Percentiles rank a stretch among this genome's conserved stretches.
phyloP scores from a whole-genome alignment of 1,140 invertebrate species.

The Phenacoccus solenopsis region DNA sequence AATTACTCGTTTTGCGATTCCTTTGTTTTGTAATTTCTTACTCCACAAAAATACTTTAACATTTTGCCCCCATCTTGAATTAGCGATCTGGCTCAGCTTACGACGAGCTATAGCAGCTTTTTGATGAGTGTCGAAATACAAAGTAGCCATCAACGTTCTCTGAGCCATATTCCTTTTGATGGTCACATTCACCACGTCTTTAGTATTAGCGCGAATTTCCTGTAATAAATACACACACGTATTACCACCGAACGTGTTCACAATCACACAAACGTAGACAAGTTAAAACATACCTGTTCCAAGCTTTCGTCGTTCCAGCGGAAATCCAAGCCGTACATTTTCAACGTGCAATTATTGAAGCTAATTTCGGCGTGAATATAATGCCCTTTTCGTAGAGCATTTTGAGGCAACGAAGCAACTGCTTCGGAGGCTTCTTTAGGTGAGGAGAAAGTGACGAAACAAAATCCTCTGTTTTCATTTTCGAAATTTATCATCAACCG shows the following conservation, averaged over 20 bases:
- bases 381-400: not conserved
- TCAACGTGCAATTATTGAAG: slow-evolving; percentile 6
- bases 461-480: slow-evolving; percentile 9
- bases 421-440: not conserved
- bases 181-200: slow-evolving; percentile 10
- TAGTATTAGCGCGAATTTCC: slow-evolving; percentile 3
- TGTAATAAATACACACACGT: not conserved
- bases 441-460: not conserved
- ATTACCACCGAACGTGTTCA: not conserved
- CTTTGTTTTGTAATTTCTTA: slow-evolving; percentile 4
- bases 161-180: slow-evolving; percentile 2
- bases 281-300: slow-evolving; percentile 2
- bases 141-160: not conserved
- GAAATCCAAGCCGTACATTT: slow-evolving; percentile 12
- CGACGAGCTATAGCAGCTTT: slow-evolving; percentile 9
- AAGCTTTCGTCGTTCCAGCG: not conserved
- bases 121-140: slow-evolving; percentile 6
- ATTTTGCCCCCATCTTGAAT: slow-evolving; percentile 9
- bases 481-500: slow-evolving; percentile 18
- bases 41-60: slow-evolving; percentile 13
- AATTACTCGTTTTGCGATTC: not conserved
- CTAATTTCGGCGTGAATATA: slow-evolving; percentile 3
- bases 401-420: not conserved
- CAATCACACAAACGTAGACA: not conserved
- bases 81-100: not conserved